A percentile compares a stretch with the other conserved stretches of the same genome.
phyloP scores from a whole-genome alignment of 2,113 vertebrate genomes.

The Colius striatus region DNA sequence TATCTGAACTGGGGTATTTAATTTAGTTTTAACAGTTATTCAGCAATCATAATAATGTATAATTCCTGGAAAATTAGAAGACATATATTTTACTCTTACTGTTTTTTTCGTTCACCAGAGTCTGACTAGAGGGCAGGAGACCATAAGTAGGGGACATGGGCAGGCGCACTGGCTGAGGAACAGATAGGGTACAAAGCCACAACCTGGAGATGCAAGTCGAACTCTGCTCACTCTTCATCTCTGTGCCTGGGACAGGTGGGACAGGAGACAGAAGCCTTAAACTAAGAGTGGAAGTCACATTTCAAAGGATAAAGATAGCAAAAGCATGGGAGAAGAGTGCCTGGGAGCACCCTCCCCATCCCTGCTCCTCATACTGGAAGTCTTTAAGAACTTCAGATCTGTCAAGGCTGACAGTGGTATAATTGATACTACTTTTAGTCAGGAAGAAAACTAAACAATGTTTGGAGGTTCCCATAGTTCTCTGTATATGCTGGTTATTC shows the following conservation, averaged over 20 bases:
- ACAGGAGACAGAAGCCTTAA: neutral
- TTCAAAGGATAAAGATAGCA: neutral
- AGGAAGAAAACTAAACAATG: neutral
- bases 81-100: neutral
- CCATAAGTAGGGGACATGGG: accelerated
- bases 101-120: neutral
- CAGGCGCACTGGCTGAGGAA: neutral
- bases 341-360: neutral
- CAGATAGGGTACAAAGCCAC: neutral
- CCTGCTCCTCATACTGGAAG: neutral
- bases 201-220: accelerated
- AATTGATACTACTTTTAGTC: neutral
- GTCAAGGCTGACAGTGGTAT: neutral
- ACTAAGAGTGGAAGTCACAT: accelerated
- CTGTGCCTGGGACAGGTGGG: neutral
- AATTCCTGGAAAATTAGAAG: neutral
- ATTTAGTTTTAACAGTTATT: neutral
- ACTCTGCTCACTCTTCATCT: neutral
- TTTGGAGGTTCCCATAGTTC: neutral
- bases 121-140: neutral
- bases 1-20: neutral
- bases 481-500: neutral
- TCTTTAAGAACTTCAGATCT: neutral
- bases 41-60: neutral
- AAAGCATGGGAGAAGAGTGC: neutral